A percentile compares a stretch with the other conserved stretches of the same genome.
phyloP scores from a whole-genome alignment of 2,113 vertebrate species.

The Jacana jacana region DNA sequence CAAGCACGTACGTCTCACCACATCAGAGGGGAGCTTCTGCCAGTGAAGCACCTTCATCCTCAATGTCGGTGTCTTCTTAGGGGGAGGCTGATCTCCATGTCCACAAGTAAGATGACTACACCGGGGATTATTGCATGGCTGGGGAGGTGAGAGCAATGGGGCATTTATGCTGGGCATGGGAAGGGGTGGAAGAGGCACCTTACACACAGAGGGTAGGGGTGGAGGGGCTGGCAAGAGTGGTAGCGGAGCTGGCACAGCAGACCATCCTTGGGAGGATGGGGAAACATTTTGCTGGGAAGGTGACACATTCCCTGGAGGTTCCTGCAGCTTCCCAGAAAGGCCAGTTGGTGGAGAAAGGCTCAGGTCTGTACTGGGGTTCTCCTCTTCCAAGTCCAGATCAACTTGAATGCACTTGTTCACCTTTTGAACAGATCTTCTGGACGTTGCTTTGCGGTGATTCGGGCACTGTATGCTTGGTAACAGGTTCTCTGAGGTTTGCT shows the following conservation, averaged over 20 bases:
- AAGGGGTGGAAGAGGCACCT: background rate
- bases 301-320: rapidly evolving
- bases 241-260: background rate
- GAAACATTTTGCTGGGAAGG: background rate
- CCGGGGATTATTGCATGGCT: constrained; percentile 46
- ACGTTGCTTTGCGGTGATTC: background rate
- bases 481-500: constrained; percentile 77
- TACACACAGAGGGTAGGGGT: background rate
- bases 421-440: constrained; percentile 46
- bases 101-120: constrained; percentile 54
- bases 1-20: constrained; percentile 79
- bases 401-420: constrained; percentile 81
- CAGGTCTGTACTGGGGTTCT: background rate
- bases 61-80: constrained; percentile 70
- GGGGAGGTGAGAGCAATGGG: rapidly evolving
- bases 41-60: constrained; percentile 95
- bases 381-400: constrained; percentile 5
- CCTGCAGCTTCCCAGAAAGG: background rate
- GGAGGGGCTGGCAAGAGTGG: background rate
- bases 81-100: background rate
- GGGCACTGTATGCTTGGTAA: constrained; percentile 60
- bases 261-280: background rate
- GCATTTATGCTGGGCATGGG: background rate
- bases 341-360: background rate
- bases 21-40: constrained; percentile 85